phyloP scores from a whole-genome alignment of 1,140 invertebrate species.

The Drosophila erecta region DNA sequence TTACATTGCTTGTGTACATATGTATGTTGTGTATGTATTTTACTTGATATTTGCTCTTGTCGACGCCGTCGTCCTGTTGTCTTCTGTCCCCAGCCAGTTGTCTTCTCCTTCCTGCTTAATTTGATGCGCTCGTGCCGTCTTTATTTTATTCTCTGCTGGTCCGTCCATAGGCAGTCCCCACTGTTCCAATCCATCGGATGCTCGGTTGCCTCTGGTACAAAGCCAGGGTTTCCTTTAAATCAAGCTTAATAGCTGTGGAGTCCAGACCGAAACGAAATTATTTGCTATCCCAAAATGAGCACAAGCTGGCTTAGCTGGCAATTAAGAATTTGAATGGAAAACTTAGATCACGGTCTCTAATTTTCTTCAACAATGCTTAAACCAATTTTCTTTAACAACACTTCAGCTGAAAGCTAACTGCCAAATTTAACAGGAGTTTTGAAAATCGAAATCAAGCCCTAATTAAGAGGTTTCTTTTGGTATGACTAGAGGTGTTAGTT shows the following conservation, averaged over 20 bases:
- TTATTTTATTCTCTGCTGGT: conserved; percentile 24
- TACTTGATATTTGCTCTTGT: conserved; percentile 67
- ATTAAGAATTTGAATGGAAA: background rate
- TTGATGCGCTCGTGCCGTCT: conserved; percentile 75
- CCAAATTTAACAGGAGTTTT: too few species aligned
- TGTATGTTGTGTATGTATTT: conserved; percentile 54
- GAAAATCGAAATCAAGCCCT: too few species aligned
- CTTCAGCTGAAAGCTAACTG: too few species aligned
- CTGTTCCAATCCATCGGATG: conserved; percentile 20
- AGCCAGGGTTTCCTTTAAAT: conserved; percentile 33
- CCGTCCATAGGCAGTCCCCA: conserved; percentile 32
- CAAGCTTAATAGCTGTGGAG: conserved; percentile 51
- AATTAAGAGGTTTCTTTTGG: too few species aligned
- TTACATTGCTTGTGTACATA: conserved; percentile 64
- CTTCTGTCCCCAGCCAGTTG: conserved; percentile 8
- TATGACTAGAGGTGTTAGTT: too few species aligned
- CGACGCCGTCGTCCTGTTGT: conserved; percentile 33
- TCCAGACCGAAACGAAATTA: conserved; percentile 67
- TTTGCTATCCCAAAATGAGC: conserved; percentile 60
- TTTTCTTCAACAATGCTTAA: background rate
- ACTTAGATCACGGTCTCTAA: background rate
- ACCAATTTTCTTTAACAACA: background rate
- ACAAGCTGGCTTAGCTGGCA: conserved; percentile 24
- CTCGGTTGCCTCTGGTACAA: conserved; percentile 45
- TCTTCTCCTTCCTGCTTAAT: conserved; percentile 61